Evolutionary conservation across 2,113 vertebrate species (phyloP), one percentile per base, ranked within the genome.

Genomic region (Macroglossus sobrinus): DNA sequence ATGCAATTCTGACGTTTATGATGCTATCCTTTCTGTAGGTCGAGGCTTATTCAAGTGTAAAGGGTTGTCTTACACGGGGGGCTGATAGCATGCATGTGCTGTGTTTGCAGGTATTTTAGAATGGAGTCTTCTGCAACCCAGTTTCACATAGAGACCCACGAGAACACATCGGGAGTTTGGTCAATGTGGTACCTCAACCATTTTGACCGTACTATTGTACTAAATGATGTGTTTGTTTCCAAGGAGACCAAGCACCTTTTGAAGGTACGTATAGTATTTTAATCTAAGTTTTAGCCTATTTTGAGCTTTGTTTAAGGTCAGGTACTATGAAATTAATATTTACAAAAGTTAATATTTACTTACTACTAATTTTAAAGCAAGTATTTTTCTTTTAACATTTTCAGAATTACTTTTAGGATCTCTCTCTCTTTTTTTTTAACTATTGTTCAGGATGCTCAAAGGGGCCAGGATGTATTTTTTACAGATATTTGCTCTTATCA

Each of bases 131-230:
- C 99, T 93, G 98, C 98, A 88, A 96, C 98, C 74, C 98, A 98
- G 85, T 99, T 99, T 97, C 99, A 99, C 94, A 97, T 99, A 89
- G 99, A 99, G 97, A 98, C 98, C 91, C 98, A 97, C 12, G 97
- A 98, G 94, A 99, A 98, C 53, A 97, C 96, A 26, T 97, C 98
- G 38, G 98, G 99, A 75, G 98, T 98, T 97, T 99, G 99, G 98
- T 99, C 99, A 11, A 7, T 99, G 84, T 99, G 99, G 99, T 98
- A 99, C 97, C 99, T 98, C 78, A 99, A 99, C 97, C 98, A 98
- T 80, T 98, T 99, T 93, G 97, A 98, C 78, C 98, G 98, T 61
- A 98, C 97, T 71, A 87, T 99, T 97, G 98, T 98, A 43, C 91
- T 99, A 97, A 98, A 93, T 5, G 98, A 99, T 33, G 99, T 99